Percentiles rank a stretch among this genome's conserved stretches.
Conservation (phyloP, 2,888 invertebrate species). For the Meteorus colon region DNA sequence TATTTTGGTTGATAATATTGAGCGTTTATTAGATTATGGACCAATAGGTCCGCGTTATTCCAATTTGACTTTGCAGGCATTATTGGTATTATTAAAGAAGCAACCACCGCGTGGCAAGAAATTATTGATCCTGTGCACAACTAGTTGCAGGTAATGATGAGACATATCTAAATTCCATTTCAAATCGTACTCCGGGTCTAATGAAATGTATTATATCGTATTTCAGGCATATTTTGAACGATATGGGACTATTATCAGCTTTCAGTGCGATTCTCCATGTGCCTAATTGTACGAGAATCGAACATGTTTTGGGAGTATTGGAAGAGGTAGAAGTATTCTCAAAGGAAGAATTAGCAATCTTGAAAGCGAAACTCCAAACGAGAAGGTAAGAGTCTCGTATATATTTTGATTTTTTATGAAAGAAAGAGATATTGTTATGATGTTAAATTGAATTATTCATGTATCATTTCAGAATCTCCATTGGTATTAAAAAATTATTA, state of each 20-base stretch:
- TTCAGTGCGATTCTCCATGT: slow-evolving; percentile 95
- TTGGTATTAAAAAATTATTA: slow-evolving; percentile 96
- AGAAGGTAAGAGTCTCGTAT: slow-evolving; percentile 78
- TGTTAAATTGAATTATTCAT: slow-evolving; percentile 15
- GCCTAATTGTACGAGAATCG: slow-evolving; percentile 89
- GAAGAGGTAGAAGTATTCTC: slow-evolving; percentile 87
- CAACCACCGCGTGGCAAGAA: slow-evolving; percentile 95
- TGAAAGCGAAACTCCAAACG: slow-evolving; percentile 84
- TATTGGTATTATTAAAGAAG: slow-evolving; percentile 94
- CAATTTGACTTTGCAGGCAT: slow-evolving; percentile 95
- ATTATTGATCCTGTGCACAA: slow-evolving; percentile 94
- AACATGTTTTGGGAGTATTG: slow-evolving; percentile 88
- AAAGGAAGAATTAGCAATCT: slow-evolving; percentile 82
- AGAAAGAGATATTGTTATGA: background rate
- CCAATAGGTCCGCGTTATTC: slow-evolving; percentile 98
- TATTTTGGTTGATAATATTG: slow-evolving; percentile 98
- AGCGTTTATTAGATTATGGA: slow-evolving; percentile 96
- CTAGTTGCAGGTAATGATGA: slow-evolving; percentile 82
- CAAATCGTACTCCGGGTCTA: no score
- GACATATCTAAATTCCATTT: no score
- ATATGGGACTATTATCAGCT: slow-evolving; percentile 95
- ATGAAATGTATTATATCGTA: background rate
- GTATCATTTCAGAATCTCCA: slow-evolving; percentile 82
- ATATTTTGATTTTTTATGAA: background rate
- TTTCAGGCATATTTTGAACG: slow-evolving; percentile 91